Evolutionary conservation across 92 coral and sea anemone genomes (phyloP).

Genomic region (Epizoanthus illoricatus): DNA sequence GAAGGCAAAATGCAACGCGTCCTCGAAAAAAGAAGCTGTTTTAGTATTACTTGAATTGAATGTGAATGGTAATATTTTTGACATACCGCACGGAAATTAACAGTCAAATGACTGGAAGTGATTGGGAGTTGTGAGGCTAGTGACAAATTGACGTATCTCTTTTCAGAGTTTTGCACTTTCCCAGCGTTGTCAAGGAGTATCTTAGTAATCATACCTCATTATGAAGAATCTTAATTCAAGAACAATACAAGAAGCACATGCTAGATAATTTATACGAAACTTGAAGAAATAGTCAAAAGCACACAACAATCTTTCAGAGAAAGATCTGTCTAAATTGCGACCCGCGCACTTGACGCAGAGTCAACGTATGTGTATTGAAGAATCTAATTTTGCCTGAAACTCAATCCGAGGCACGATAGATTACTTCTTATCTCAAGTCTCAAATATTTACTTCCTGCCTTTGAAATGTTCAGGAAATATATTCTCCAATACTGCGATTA

Average conservation of each 20-base stretch:
- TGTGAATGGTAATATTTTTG: constrained; percentile 16
- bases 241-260: constrained; percentile 57
- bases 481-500: constrained; percentile 59
- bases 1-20: neutral
- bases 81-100: constrained; percentile 38
- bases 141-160: constrained; percentile 42
- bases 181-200: constrained; percentile 36
- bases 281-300: constrained; percentile 38
- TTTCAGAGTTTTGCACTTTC: constrained; percentile 45
- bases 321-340: neutral
- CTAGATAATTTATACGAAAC: constrained; percentile 60
- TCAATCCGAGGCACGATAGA: constrained; percentile 38
- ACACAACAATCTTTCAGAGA: neutral
- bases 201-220: constrained; percentile 36
- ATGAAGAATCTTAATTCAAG: constrained; percentile 30
- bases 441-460: constrained; percentile 78
- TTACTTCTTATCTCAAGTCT: constrained; percentile 65
- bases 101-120: constrained; percentile 42
- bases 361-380: constrained; percentile 1
- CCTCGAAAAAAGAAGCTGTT: neutral
- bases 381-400: constrained; percentile 29
- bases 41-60: constrained; percentile 9
- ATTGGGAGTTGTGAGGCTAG: constrained; percentile 25
- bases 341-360: constrained; percentile 13
- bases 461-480: constrained; percentile 83